phyloP scores from a whole-genome alignment of 2,113 vertebrate genomes.

The Semnopithecus entellus region DNA sequence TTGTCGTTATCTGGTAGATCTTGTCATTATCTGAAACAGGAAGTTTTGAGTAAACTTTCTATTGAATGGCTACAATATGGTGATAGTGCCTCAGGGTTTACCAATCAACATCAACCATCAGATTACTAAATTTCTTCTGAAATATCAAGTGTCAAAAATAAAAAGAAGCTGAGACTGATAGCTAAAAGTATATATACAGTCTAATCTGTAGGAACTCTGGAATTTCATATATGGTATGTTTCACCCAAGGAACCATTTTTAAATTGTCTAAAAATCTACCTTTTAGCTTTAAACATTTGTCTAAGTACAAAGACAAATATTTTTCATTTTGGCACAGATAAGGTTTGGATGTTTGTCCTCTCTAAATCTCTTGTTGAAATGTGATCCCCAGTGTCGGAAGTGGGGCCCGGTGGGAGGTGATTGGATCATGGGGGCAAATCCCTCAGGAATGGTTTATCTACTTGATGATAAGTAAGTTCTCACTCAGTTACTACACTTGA shows the following conservation, averaged over 20 bases:
- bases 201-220: not conserved
- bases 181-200: not conserved
- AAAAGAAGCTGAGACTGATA: not conserved
- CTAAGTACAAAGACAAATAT: too few species aligned
- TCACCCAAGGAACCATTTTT: not conserved
- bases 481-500: too few species aligned
- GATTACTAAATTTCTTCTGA: not conserved
- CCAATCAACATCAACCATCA: not conserved
- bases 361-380: too few species aligned
- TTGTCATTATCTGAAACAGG: not conserved
- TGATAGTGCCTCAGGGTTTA: not conserved
- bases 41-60: not conserved
- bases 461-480: too few species aligned
- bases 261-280: not conserved
- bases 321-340: too few species aligned
- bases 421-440: too few species aligned
- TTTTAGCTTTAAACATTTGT: not conserved
- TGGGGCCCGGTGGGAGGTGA: too few species aligned
- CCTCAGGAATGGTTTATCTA: too few species aligned
- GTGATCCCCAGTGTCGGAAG: too few species aligned
- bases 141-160: not conserved
- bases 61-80: not conserved
- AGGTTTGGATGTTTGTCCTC: too few species aligned
- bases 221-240: not conserved
- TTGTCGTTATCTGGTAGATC: not conserved